phyloP scores from a whole-genome alignment of 2,113 vertebrate species.

The Hydropotes inermis region DNA sequence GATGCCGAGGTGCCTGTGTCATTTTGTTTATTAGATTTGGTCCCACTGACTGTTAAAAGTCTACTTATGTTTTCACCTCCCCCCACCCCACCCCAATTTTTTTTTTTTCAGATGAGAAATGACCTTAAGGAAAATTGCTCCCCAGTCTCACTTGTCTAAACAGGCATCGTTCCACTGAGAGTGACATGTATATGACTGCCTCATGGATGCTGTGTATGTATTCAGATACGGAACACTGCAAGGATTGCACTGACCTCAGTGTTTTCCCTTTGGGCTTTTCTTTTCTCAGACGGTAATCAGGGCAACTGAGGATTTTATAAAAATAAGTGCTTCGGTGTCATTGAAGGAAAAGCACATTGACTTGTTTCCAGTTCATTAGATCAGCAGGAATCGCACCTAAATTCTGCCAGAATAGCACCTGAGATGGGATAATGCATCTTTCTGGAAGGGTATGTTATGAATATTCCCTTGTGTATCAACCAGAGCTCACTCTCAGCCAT shows the following conservation, averaged over 20 bases:
- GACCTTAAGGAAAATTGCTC: not conserved
- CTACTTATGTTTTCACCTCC: not conserved
- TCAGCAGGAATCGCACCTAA: not conserved
- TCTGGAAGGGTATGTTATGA: not conserved
- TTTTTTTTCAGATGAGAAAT: not conserved
- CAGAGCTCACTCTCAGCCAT: not conserved
- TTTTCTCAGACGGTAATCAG: not conserved
- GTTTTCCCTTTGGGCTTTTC: not conserved
- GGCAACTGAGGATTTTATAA: not conserved
- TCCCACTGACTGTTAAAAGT: not conserved
- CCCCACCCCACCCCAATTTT: not conserved
- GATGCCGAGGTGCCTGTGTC: not conserved
- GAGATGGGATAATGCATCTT: not conserved
- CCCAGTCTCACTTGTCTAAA: not conserved
- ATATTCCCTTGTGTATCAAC: not conserved
- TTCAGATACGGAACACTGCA: not conserved
- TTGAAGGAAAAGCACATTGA: not conserved
- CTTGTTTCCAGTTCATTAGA: not conserved
- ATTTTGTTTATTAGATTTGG: not conserved
- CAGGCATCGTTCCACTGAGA: not conserved
- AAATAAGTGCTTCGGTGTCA: not conserved
- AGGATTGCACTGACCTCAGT: not conserved
- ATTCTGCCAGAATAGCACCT: not conserved
- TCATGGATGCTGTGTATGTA: accelerated
- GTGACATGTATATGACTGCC: not conserved